Base-by-base conservation (phyloP, 2,888 invertebrate genomes). In the Conus canariensis region DNA sequence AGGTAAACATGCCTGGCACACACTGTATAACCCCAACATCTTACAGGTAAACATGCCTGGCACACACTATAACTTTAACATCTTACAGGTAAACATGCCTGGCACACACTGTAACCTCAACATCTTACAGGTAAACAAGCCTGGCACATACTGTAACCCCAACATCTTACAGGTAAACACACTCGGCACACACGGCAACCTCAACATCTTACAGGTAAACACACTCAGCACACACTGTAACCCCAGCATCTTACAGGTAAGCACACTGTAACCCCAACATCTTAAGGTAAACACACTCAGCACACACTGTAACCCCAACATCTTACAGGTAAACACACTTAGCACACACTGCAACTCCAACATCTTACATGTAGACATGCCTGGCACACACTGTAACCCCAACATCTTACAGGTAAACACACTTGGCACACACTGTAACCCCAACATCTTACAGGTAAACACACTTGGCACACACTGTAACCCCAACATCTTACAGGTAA, bases 201-300 rank as follows among this genome's bases (percentile, higher is more conserved):
- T 96, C 8, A 95, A 93, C 19, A 94, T 96, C 88, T 96, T 96
- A 94, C 94, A 95, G 93, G 94, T 95, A 88, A 82, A 59, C 67
- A 88, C 19, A 12, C 30, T 64, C 82, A 1, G 1, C 74, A n/a
- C n/a, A n/a, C 74, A n/a, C 74, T 4, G n/a, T 2, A 9, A n/a
- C 19, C 19, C 19, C 22, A 22, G 1, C 19, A 16, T 8, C 19
- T 22, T 1, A 14, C 70, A 74, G 22, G n/a, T n/a, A 74, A 10
- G 25, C 74, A n/a, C 70, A 74, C 22, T n/a, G 22, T 1, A 22
- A 74, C 45, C 45, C 45, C 45, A 45, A 45, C 45, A 45, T 45
- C 45, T 45, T 45, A 0, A 74, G n/a, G n/a, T n/a, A 74, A 9
- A 74, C n/a, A 74, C 74, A n/a, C n/a, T 45, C 45, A 3, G n/a